Evolutionary conservation across 2,113 vertebrate species (phyloP), one percentile per base, ranked within the genome.

Genomic region (Microtus oregoni): DNA sequence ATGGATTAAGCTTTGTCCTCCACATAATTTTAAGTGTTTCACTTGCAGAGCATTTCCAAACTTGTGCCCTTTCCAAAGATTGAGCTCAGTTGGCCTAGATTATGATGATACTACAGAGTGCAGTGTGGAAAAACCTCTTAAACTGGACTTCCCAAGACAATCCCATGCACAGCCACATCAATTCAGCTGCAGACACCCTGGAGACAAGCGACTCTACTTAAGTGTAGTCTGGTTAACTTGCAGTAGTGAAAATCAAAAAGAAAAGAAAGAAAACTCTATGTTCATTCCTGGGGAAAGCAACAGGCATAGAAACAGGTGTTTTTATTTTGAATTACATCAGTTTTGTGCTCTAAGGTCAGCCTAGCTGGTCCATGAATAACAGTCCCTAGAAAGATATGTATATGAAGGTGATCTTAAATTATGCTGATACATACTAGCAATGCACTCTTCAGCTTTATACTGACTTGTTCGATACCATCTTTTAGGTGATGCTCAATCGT

Each of bases 71-170:
- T 32, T n/a, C 15, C 4, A 65, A 44, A 30, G 13, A 70, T 28
- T 44, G 3, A 58, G 5, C 0, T 77, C 38, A 67, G 3, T 10
- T 44, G 72, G 9, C 13, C 44, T 1, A 24, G 52, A 15, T 10
- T 50, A 6, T 6, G 2, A 20, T 11, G 14, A 30, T 38, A 30
- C 55, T 50, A 30, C 41, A n/a, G 0, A 72, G 7, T 22, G 14
- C 20, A 35, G 6, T 3, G 0, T 47, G 19, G 2, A 14, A 58
- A 10, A 47, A 2, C 6, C 5, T 22, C 5, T 26, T 61, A 44
- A 30, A 65, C 22, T 30, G 58, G 1, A 17, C 9, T 4, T 58
- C 14, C 9, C 17, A 35, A 19, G 63, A 65, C 47, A 47, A 63
- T 38, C 7, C 14, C 44, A 11, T 55, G 82, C 24, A 52, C 6